Conservation (phyloP, 2,888 invertebrate genomes). For the Scaptomyza parva region DNA sequence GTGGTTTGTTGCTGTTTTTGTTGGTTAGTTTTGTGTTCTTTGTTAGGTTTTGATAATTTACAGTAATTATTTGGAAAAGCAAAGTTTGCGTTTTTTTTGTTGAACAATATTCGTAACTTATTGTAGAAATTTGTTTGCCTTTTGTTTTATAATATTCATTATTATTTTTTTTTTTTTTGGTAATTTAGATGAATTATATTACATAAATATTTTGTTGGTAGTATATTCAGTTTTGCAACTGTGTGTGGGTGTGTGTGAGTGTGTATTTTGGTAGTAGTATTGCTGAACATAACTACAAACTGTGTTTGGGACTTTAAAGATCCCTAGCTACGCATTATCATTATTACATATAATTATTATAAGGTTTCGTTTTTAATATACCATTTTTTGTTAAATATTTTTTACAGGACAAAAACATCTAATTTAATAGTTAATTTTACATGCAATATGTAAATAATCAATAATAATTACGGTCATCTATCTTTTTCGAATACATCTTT, state of each 20-base stretch:
- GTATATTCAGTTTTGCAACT: slow-evolving; percentile 58
- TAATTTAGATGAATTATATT: slow-evolving; percentile 78
- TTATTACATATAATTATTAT: slow-evolving; percentile 58
- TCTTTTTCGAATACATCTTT: slow-evolving; percentile 32
- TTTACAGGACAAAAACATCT: slow-evolving; percentile 85
- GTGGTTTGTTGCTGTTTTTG: slow-evolving; percentile 62
- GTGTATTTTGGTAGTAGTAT: slow-evolving; percentile 24
- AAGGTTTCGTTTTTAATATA: slow-evolving; percentile 46
- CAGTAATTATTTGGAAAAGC: slow-evolving; percentile 73
- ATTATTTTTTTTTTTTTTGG: slow-evolving; percentile 18
- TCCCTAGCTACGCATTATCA: slow-evolving; percentile 69
- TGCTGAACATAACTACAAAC: slow-evolving; percentile 78
- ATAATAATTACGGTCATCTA: slow-evolving; percentile 60
- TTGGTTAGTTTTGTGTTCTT: slow-evolving; percentile 58
- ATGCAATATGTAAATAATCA: slow-evolving; percentile 74
- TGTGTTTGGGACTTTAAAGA: slow-evolving; percentile 53
- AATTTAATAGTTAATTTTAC: slow-evolving; percentile 71
- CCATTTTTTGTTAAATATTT: slow-evolving; percentile 69
- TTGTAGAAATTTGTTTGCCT: slow-evolving; percentile 55
- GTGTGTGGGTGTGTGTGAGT: slow-evolving; percentile 30
- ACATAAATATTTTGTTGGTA: slow-evolving; percentile 70
- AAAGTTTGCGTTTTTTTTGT: slow-evolving; percentile 57
- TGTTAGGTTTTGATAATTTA: slow-evolving; percentile 63
- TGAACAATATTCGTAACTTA: slow-evolving; percentile 66
- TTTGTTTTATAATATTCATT: slow-evolving; percentile 16